Conservation (phyloP, 2,113 vertebrate species). For the Upupa epops region DNA sequence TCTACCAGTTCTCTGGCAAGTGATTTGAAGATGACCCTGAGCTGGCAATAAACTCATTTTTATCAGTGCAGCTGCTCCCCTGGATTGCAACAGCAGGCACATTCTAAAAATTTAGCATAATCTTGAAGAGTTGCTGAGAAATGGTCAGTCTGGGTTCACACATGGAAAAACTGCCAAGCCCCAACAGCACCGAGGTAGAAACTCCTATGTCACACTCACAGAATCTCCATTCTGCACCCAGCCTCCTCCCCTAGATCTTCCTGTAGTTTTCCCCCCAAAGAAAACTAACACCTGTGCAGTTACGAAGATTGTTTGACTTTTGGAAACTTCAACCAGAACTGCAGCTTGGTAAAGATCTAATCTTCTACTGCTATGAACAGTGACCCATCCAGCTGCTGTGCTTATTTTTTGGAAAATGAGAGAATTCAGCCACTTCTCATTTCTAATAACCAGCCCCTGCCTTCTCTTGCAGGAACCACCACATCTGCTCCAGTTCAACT, state of each 20-base stretch:
- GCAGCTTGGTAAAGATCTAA: neutral
- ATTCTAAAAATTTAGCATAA: neutral
- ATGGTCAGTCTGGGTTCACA: neutral
- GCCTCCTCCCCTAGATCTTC: neutral
- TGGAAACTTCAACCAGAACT: neutral
- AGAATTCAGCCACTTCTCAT: accelerated
- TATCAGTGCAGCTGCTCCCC: neutral
- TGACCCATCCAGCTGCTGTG: neutral
- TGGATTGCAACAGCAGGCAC: neutral
- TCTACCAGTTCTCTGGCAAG: neutral
- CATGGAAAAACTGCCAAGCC: neutral
- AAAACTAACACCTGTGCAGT: neutral
- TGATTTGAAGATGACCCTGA: neutral
- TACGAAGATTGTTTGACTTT: neutral
- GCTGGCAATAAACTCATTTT: neutral
- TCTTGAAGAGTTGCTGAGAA: neutral
- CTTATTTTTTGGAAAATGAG: neutral
- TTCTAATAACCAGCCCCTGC: neutral
- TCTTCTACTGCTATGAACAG: accelerated
- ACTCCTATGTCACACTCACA: neutral
- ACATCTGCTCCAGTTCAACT: accelerated
- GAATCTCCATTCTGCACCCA: neutral
- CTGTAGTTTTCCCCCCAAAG: neutral
- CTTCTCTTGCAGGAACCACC: neutral
- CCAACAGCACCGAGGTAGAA: accelerated